Base-by-base conservation (phyloP, 2,113 vertebrate genomes). In the Elaphurus davidianus region DNA sequence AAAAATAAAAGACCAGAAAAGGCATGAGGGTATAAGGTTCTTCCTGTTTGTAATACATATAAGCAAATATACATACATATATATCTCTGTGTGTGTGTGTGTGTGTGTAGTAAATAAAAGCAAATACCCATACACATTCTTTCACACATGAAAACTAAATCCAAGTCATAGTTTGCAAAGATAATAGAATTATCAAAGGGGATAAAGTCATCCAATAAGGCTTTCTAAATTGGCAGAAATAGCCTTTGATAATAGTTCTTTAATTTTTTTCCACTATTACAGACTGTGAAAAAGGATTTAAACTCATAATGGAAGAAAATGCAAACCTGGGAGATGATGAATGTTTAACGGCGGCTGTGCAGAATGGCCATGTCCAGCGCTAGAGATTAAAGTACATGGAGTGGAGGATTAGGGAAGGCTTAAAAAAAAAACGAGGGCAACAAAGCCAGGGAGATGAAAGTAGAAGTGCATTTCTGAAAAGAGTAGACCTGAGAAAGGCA, bases 291-390 rank as follows among this genome's bases (percentile, higher is more conserved):
- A 87, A 87, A 43, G 83, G 62, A 95, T 94, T 97, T 97, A 88
- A 97, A 89, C 60, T 85, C n/a, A 87, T 45, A 98, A 87, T 83
- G 91, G 40, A 90, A 97, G 82, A 76, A 94, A 98, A 95, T 52
- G 16, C 27, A 23, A 97, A 88, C 45, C 91, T 86, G 97, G 98
- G 40, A 98, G 98, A 74, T 94, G 97, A 11, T 97, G 97, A 83
- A 59, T 13, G 55, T 74, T 94, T 54, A 90, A 96, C 98, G 98
- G 98, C 16, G 97, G 96, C 40, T 99, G 98, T 60, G 98, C 98
- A 96, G 90, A 95, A 78, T 98, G 98, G 54, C 89, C 96, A 97
- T 97, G 98, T 81, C 98, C 97, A 8, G 98, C 97, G 40, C 33
- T 81, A 98, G 60, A 82, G 98, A 98, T 95, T 99, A 91, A 93